Percentiles rank a stretch among this genome's conserved stretches.
Evolutionary conservation across 2,113 vertebrate genomes (phyloP).

Genomic region (Melierax canorus): DNA sequence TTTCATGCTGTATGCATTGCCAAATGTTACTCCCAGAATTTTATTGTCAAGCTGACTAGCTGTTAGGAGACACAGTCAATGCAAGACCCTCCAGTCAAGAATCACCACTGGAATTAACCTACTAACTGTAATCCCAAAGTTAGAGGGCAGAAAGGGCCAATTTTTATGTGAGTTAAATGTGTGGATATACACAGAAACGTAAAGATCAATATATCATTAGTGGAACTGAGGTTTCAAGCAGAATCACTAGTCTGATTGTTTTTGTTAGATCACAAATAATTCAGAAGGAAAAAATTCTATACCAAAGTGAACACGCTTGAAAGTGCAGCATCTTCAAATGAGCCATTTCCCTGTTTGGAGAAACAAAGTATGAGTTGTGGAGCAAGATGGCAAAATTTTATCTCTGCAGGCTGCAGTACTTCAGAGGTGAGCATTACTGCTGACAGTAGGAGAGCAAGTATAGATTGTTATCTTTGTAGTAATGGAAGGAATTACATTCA

Average conservation of each 20-base stretch:
- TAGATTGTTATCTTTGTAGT: neutral
- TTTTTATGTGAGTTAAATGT: accelerated
- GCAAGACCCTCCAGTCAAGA: neutral
- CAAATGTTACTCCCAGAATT: neutral
- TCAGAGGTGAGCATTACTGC: neutral
- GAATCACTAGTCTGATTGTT: neutral
- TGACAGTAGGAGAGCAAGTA: neutral
- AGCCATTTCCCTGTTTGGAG: neutral
- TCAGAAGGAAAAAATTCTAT: neutral
- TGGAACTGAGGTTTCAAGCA: neutral
- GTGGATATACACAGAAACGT: neutral
- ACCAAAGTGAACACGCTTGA: neutral
- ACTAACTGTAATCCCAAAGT: neutral
- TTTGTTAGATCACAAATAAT: neutral
- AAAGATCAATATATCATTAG: accelerated
- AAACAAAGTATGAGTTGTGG: neutral
- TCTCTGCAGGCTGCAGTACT: neutral
- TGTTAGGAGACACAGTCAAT: neutral
- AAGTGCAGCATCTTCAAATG: neutral
- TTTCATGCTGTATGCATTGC: neutral
- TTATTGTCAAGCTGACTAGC: neutral
- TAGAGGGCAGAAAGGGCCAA: neutral
- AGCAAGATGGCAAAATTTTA: neutral
- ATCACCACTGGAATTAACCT: neutral
- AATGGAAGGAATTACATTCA: slow-evolving; percentile 6